Conservation (phyloP, 2,888 invertebrate species). For the Tiliacea citrago region DNA sequence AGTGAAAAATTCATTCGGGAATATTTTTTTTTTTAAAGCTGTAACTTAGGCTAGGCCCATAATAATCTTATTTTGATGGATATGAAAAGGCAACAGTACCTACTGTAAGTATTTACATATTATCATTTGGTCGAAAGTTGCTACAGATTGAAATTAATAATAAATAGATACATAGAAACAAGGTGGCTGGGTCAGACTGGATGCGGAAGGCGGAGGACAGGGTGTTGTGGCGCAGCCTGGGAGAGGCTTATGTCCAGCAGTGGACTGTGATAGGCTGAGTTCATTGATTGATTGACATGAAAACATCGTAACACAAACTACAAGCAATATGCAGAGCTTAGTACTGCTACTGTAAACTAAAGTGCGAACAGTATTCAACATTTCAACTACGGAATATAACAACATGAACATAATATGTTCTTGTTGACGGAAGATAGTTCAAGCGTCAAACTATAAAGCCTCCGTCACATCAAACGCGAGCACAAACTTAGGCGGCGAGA, state of each 20-base stretch:
- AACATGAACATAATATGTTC: slow-evolving; percentile 23
- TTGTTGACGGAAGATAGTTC: slow-evolving; percentile 32
- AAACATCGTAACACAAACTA: not conserved
- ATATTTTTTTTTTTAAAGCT: too few species aligned
- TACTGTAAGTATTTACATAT: not conserved
- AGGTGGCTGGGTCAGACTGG: too few species aligned
- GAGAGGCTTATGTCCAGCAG: too few species aligned
- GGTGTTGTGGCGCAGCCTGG: too few species aligned
- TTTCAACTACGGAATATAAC: slow-evolving; percentile 17
- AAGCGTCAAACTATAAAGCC: slow-evolving; percentile 1
- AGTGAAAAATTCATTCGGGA: not conserved
- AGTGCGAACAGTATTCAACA: slow-evolving; percentile 17
- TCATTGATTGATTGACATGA: too few species aligned
- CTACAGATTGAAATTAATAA: not conserved
- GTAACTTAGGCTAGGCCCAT: not conserved
- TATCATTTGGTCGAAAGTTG: not conserved
- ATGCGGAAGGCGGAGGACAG: too few species aligned
- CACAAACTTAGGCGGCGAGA: not conserved
- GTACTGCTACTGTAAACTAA: not conserved
- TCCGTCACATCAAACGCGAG: not conserved
- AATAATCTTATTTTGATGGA: not conserved
- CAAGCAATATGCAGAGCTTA: slow-evolving; percentile 1
- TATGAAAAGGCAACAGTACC: too few species aligned
- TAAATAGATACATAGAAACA: not conserved
- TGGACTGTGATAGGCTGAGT: too few species aligned